These are phyloP conservation scores for Neocrepidodera transversa DNA, from an alignment of 2,888 invertebrate genomes.

Conservation along the genomic window DNA sequence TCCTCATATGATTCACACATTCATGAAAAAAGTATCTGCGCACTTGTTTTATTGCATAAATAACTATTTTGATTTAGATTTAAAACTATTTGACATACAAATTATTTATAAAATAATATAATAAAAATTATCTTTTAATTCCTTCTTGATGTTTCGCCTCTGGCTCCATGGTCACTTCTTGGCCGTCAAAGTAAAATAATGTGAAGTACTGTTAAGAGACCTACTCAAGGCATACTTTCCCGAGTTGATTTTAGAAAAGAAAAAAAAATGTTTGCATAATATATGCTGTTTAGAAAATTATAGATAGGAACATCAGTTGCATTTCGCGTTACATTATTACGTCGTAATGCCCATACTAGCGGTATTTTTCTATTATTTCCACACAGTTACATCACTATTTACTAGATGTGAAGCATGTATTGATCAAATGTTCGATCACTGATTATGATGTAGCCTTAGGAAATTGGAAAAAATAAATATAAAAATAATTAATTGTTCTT, in stretches of 20 bases:
- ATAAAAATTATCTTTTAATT: too few species aligned
- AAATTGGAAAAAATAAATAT: too few species aligned
- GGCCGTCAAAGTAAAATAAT: conserved; percentile 9
- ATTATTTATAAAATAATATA: too few species aligned
- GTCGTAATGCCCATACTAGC: conserved; percentile 1
- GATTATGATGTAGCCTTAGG: too few species aligned
- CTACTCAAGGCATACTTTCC: conserved; percentile 9
- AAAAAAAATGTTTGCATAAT: background rate
- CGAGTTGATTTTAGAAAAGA: conserved; percentile 7
- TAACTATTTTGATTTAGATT: too few species aligned
- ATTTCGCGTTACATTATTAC: conserved; percentile 1
- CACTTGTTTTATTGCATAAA: too few species aligned
- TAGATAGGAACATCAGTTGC: conserved; percentile 12
- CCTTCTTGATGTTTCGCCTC: background rate
- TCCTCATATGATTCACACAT: too few species aligned
- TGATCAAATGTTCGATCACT: background rate
- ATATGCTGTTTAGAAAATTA: conserved; percentile 13
- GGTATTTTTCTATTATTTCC: conserved; percentile 8
- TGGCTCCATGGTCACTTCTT: conserved; percentile 10
- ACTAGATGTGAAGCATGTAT: background rate
- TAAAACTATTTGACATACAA: too few species aligned
- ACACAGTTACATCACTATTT: background rate
- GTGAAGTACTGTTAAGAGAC: conserved; percentile 15
- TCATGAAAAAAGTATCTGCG: too few species aligned
- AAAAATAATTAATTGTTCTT: too few species aligned